Conservation (phyloP, 2,888 invertebrate genomes). For the Drosophila bunnanda region DNA sequence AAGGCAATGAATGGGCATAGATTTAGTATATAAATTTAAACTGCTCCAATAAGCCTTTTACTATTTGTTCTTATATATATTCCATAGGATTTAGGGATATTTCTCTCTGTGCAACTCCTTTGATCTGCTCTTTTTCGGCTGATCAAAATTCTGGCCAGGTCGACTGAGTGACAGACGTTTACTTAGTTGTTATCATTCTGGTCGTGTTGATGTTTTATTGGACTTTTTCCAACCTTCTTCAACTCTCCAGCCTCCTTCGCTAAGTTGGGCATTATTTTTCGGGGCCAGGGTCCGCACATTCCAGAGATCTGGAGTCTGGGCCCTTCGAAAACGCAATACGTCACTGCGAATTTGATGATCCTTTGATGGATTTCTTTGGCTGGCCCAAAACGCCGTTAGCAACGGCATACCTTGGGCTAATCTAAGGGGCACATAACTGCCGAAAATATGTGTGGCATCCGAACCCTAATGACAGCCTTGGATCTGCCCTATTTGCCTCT, state of each 20-base stretch:
- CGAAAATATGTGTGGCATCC: conserved; percentile 64
- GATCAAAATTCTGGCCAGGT: conserved; percentile 76
- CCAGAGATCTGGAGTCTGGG: conserved; percentile 39
- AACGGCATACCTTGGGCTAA: conserved; percentile 61
- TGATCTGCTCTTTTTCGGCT: conserved; percentile 58
- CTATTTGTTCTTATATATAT: not conserved
- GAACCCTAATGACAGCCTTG: conserved; percentile 62
- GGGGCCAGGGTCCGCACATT: conserved; percentile 52
- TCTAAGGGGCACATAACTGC: conserved; percentile 68
- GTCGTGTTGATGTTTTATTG: conserved; percentile 80
- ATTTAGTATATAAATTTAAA: not conserved
- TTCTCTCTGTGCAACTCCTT: conserved; percentile 10
- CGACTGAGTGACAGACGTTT: conserved; percentile 75
- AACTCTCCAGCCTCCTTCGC: conserved; percentile 9
- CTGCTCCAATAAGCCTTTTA: too few species aligned
- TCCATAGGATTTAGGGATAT: not conserved
- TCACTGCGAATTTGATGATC: conserved; percentile 75
- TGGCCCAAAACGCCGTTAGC: conserved; percentile 69
- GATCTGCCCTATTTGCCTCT: conserved; percentile 67
- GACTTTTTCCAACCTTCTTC: conserved; percentile 41
- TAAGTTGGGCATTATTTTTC: conserved; percentile 41
- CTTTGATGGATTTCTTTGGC: conserved; percentile 74
- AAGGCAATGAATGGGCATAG: not conserved
- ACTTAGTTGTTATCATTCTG: conserved; percentile 80
- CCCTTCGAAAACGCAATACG: conserved; percentile 60